A percentile compares a stretch with the other conserved stretches of the same genome.
phyloP scores from a whole-genome alignment of 37 sponge, comb jelly and placozoan species.

The Beroe ovata region DNA sequence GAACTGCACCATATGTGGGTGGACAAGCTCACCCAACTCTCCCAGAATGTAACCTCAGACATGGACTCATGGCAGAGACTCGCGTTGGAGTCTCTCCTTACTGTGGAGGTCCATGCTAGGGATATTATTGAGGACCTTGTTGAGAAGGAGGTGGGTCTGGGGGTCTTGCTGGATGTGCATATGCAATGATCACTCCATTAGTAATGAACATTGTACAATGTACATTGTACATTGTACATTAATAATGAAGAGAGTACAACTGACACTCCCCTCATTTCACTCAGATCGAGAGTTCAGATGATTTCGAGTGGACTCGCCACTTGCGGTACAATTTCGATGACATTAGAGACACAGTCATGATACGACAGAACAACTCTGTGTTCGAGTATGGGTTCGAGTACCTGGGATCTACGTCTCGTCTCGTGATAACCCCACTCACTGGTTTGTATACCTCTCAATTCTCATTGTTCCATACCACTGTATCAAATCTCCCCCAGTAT shows the following conservation, averaged over 20 bases:
- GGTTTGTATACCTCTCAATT: too few species aligned
- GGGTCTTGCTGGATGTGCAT: too few species aligned
- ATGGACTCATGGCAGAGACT: constrained; percentile 37
- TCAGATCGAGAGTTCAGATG: constrained; percentile 42
- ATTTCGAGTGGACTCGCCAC: constrained; percentile 78
- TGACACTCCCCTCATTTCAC: not conserved
- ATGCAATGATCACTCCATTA: too few species aligned
- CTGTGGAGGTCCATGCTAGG: constrained; percentile 73
- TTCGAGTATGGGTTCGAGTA: constrained; percentile 81
- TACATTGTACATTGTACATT: too few species aligned
- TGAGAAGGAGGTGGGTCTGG: constrained; percentile 18
- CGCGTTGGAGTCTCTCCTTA: constrained; percentile 70
- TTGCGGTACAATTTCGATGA: constrained; percentile 74
- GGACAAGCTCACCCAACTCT: constrained; percentile 48
- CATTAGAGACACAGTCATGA: constrained; percentile 47
- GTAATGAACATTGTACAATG: too few species aligned
- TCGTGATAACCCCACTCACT: constrained; percentile 84
- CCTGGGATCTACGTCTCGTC: constrained; percentile 76
- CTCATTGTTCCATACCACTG: too few species aligned
- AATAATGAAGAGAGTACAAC: too few species aligned
- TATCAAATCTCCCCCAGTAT: too few species aligned
- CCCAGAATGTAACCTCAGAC: constrained; percentile 25
- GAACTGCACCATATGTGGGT: constrained; percentile 65
- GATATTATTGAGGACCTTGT: constrained; percentile 72
- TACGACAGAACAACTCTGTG: constrained; percentile 70